Base-by-base conservation (phyloP, 2,113 vertebrate genomes). In the Aphelocoma coerulescens region DNA sequence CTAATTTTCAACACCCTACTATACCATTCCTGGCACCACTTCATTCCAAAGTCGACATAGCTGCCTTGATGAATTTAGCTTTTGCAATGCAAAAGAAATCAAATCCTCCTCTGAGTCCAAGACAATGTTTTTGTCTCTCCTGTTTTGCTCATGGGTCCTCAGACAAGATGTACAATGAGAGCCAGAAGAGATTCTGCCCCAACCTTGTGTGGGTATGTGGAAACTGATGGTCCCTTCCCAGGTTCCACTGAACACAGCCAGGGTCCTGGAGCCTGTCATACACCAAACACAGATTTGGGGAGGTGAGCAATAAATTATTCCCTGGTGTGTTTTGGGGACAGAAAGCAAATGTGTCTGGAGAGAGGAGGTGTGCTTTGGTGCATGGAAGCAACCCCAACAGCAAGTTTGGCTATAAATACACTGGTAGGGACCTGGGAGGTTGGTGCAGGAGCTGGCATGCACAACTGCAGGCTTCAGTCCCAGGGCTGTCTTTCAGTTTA, bases 171-270 rank as follows among this genome's bases (percentile, higher is more conserved):
- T 26, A n/a, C 2, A n/a, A 17, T 5, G 28, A 8, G 11, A 80
- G 3, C 13, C 32, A 74, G n/a, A 77, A 30, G 13, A 81, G 14
- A 48, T 30, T 63, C 49, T 58, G 24, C 7, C 6, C 19, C 27
- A 59, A 0, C 2, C 4, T 55, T 32, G 2, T 0, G 0, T 16
- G 11, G 5, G 19, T 8, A 6, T 37, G 16, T 44, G 51, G 46
- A 54, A 89, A 46, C 18, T 30, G 11, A 11, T 62, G 17, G 21
- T 11, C 18, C 9, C 32, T 62, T 68, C 18, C 22, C 13, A 10
- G 59, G 9, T 88, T 13, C 4, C 24, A 16, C 23, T 46, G 73
- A 43, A 35, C 14, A 59, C 35, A 48, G 13, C 15, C 63, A 39
- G 27, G 13, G 16, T 35, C 37, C 44, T 88, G 62, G 21, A 67